phyloP scores from a whole-genome alignment of 2,888 invertebrate species.

The Galerucella calmariensis region DNA sequence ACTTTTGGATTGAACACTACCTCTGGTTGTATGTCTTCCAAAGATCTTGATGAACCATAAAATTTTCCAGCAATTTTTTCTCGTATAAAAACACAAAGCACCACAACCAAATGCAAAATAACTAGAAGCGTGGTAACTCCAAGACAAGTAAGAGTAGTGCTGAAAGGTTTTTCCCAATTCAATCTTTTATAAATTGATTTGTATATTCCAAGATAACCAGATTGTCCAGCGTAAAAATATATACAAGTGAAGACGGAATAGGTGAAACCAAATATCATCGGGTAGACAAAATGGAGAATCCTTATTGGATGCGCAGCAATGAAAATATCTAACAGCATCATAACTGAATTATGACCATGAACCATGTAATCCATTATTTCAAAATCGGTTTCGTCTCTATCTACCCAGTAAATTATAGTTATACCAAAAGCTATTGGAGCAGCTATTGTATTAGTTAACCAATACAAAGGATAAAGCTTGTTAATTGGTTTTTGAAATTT shows the following conservation, averaged over 20 bases:
- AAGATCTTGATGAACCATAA: neutral
- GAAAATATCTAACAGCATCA: conserved; percentile 78
- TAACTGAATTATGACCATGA: conserved; percentile 79
- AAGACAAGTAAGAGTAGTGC: conserved; percentile 2
- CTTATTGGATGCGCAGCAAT: conserved; percentile 79
- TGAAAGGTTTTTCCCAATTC: conserved; percentile 9
- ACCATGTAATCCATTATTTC: conserved; percentile 78
- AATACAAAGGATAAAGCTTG: conserved; percentile 67
- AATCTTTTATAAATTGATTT: conserved; percentile 10
- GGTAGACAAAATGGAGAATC: conserved; percentile 71
- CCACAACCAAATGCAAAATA: conserved; percentile 6
- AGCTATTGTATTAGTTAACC: conserved; percentile 76
- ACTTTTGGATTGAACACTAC: neutral
- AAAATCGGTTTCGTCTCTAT: conserved; percentile 59
- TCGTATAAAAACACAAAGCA: neutral
- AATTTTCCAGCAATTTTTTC: neutral
- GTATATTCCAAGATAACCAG: conserved; percentile 54
- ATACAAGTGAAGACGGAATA: conserved; percentile 76
- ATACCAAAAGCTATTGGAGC: conserved; percentile 79
- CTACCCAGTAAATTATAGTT: conserved; percentile 79
- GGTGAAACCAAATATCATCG: conserved; percentile 70
- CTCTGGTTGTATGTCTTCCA: neutral
- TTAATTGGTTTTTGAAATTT: conserved; percentile 43
- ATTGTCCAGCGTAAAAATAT: conserved; percentile 79
- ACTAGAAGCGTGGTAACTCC: neutral